phyloP scores from a whole-genome alignment of 2,888 invertebrate genomes.

The Anoplius nigerrimus region DNA sequence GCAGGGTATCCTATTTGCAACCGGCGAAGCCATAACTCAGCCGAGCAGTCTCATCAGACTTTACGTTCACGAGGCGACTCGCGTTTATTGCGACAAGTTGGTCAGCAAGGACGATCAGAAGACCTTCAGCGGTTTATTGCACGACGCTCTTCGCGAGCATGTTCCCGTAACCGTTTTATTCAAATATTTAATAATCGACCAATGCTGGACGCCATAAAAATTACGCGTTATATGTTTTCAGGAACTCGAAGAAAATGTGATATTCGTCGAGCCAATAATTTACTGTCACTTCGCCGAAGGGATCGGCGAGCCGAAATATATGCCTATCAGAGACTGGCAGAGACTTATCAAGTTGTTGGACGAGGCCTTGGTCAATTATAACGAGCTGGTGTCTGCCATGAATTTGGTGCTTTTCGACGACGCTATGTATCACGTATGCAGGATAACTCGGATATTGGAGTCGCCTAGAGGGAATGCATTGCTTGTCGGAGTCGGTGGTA shows the following conservation, averaged over 20 bases:
- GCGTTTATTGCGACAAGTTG: constrained; percentile 95
- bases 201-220: neutral
- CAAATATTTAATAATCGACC: too few relatives aligned
- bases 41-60: constrained; percentile 85
- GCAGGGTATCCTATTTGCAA: constrained; percentile 90
- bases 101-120: constrained; percentile 81
- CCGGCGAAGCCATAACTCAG: constrained; percentile 84
- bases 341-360: constrained; percentile 84
- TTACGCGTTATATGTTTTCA: constrained; percentile 66
- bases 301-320: constrained; percentile 93
- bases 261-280: constrained; percentile 87
- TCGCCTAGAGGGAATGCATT: constrained; percentile 94
- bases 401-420: constrained; percentile 96
- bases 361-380: constrained; percentile 90
- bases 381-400: constrained; percentile 93
- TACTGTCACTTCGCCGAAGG: constrained; percentile 95
- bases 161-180: constrained; percentile 81
- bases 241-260: constrained; percentile 84
- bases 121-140: constrained; percentile 82
- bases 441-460: constrained; percentile 94
- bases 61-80: constrained; percentile 92
- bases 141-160: constrained; percentile 87
- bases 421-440: constrained; percentile 94
- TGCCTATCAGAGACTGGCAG: constrained; percentile 84
- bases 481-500: constrained; percentile 95